These are phyloP conservation scores for Machimus atricapillus DNA, from an alignment of 2,888 invertebrate species.

Conservation along the genomic window DNA sequence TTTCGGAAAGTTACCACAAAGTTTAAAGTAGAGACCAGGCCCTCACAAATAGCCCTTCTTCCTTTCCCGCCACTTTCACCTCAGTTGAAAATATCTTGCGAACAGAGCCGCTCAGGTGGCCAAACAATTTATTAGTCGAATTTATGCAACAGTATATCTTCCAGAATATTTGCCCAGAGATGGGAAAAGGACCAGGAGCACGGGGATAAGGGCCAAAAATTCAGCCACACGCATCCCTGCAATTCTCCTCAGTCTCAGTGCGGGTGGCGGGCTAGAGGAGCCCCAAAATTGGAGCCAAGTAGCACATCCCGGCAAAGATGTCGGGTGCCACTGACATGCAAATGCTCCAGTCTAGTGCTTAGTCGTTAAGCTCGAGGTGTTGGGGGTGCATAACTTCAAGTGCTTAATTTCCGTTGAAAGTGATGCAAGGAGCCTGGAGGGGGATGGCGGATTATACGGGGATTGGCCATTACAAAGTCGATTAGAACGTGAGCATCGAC, in stretches of 20 bases:
- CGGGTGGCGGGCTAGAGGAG: background rate
- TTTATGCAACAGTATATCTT: background rate
- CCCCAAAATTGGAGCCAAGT: background rate
- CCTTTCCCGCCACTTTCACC: background rate
- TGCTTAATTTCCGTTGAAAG: constrained; percentile 23
- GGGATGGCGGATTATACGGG: background rate
- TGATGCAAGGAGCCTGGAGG: background rate
- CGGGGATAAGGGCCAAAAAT: background rate
- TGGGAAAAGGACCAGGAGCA: background rate
- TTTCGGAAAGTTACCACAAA: background rate
- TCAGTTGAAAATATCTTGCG: background rate
- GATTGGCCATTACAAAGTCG: background rate
- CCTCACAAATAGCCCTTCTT: background rate
- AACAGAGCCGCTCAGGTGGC: background rate
- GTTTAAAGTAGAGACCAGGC: background rate
- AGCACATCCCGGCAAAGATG: background rate
- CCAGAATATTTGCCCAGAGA: background rate
- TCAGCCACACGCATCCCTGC: background rate
- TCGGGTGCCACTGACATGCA: constrained; percentile 6
- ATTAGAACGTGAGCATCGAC: background rate
- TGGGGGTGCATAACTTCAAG: constrained; percentile 1
- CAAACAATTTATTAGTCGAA: background rate
- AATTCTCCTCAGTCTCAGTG: background rate
- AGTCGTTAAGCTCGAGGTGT: background rate
- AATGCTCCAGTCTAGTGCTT: background rate